A percentile compares a stretch with the other conserved stretches of the same genome.
phyloP scores from a whole-genome alignment of 2,113 vertebrate genomes.

The Scatophagus argus region DNA sequence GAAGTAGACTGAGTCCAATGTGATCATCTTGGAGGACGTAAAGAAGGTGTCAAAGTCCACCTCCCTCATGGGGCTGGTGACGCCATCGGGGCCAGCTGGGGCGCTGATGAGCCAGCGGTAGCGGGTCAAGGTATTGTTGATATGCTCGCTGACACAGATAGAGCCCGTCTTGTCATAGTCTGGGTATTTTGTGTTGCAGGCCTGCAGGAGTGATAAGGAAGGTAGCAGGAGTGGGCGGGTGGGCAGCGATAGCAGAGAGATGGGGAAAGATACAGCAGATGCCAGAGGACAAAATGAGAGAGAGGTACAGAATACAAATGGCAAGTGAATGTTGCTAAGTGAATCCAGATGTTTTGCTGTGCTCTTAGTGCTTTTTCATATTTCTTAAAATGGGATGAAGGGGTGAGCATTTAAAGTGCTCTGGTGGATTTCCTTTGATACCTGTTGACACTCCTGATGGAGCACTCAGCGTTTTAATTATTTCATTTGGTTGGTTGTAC shows the following conservation, averaged over 20 bases:
- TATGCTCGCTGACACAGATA: conserved; percentile 92
- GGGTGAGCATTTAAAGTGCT: conserved; percentile 18
- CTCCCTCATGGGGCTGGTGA: conserved; percentile 94
- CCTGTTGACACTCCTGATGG: conserved; percentile 42
- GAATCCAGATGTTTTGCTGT: conserved; percentile 56
- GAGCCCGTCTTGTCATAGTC: conserved; percentile 94
- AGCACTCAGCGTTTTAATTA: conserved; percentile 43
- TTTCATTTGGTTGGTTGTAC: no score
- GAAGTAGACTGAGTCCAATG: conserved; percentile 95
- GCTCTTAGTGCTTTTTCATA: not conserved
- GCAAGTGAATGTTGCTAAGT: conserved; percentile 20
- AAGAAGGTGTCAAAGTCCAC: conserved; percentile 97
- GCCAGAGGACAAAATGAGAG: conserved; percentile 52
- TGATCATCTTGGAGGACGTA: conserved; percentile 94
- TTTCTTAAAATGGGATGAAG: not conserved
- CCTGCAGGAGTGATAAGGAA: conserved; percentile 80
- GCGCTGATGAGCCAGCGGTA: conserved; percentile 95
- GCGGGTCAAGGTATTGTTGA: conserved; percentile 91
- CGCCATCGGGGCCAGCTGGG: conserved; percentile 89
- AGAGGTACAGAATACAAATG: conserved; percentile 23
- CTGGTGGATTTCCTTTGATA: conserved; percentile 33
- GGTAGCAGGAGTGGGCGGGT: conserved; percentile 42
- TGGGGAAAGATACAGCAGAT: conserved; percentile 49
- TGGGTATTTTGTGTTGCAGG: conserved; percentile 92
- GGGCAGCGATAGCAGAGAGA: conserved; percentile 32